These are phyloP conservation scores for Acrossocheilus fasciatus DNA, from an alignment of 2,797 vertebrate genomes.

Conservation along the genomic window DNA sequence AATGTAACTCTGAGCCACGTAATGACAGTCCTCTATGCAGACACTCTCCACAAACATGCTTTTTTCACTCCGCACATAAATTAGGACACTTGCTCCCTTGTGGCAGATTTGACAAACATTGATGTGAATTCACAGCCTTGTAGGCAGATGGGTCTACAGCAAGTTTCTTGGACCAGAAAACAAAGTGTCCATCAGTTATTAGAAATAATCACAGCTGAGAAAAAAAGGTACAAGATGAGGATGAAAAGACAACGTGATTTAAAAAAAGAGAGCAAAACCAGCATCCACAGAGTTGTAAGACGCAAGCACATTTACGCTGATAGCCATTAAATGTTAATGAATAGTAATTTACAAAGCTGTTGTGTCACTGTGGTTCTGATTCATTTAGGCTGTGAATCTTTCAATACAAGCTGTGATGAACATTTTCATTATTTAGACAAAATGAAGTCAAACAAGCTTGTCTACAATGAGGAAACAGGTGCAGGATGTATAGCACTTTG, in stretches of 20 bases:
- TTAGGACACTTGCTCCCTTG: slow-evolving; percentile 40
- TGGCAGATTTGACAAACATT: slow-evolving; percentile 44
- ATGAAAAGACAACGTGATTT: slow-evolving; percentile 26
- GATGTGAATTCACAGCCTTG: slow-evolving; percentile 37
- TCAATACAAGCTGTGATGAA: slow-evolving; percentile 4
- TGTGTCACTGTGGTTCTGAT: slow-evolving; percentile 56
- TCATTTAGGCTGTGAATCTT: slow-evolving; percentile 59
- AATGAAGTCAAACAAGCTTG: slow-evolving; percentile 43
- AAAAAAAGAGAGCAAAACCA: not conserved
- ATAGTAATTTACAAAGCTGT: slow-evolving; percentile 55
- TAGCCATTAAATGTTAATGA: slow-evolving; percentile 55
- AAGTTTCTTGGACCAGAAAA: slow-evolving; percentile 27
- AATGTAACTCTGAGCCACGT: slow-evolving; percentile 11
- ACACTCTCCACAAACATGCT: slow-evolving; percentile 25
- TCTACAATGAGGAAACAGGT: slow-evolving; percentile 5
- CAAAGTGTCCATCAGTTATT: slow-evolving; percentile 36
- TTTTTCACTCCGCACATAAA: slow-evolving; percentile 34
- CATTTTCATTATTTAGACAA: slow-evolving; percentile 55
- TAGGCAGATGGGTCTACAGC: slow-evolving; percentile 40
- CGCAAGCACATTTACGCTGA: not conserved
- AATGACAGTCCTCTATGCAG: slow-evolving; percentile 24
- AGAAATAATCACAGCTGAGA: slow-evolving; percentile 18
- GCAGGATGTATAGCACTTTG: not conserved
- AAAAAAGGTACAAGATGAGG: not conserved
- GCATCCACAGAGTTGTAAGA: not conserved